Base-by-base conservation (phyloP, 2,888 invertebrate genomes). In the Cyclophora albipunctata region DNA sequence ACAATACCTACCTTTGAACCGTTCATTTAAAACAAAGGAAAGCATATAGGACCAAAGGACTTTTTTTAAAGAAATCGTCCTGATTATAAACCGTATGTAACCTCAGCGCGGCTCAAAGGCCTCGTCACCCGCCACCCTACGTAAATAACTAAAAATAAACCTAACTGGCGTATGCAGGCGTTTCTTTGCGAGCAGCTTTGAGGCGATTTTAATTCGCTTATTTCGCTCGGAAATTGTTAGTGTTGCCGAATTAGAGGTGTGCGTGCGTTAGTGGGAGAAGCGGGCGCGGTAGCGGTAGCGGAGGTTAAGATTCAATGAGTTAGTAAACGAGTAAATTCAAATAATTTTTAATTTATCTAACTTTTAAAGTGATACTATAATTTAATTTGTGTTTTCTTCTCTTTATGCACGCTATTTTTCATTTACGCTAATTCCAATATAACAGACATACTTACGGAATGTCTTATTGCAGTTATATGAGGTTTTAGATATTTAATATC, bases 121-220 rank as follows among this genome's bases (percentile, higher is more conserved):
- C 70, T 78, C 70, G 67, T 56, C 58, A 58, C 45, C 58, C 53
- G 47, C 59, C 59, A 54, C 55, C 58, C 62, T 62, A 65, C 66
- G 72, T 78, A 78, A 80, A 76, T 72, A 76, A 70, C 73, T 76
- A 78, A 78, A 82, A 81, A 82, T 79, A 80, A 77, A 78, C 69
- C 64, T 61, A 61, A 58, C 66, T 64, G 67, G 59, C 69, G 75
- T 72, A 71, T 74, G 78, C 77, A 71, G 68, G 66, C 76, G 76
- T 78, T 84, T 84, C 84, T 84, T 84, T 84, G 79, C 67, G 70
- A 72, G 71, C 72, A 75, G 78, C 85, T 85, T 84, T 84, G 84
- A 84, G 79, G 78, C 74, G 75, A 79, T 81, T 85, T 81, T 86
- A 84, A 85, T 84, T 84, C 78, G 83, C 81, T 84, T 85, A 84